Conservation (phyloP, 2,888 invertebrate species). For the Caenorhabditis panamensis region DNA sequence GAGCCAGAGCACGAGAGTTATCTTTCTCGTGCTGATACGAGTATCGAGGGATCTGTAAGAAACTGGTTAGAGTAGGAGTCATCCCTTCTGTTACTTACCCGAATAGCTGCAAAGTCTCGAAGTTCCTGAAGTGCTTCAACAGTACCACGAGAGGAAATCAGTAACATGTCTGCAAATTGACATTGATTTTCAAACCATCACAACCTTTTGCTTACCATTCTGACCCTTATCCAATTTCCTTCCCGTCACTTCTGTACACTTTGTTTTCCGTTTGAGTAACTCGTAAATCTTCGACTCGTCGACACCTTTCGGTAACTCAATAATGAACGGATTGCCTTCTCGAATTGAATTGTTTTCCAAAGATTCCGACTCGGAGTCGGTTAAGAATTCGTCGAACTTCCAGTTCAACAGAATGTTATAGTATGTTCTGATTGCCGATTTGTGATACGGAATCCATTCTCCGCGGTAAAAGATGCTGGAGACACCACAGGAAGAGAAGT, state of each 20-base stretch:
- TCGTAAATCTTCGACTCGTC: not conserved
- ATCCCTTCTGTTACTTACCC: not conserved
- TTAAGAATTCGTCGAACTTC: slow-evolving; percentile 63
- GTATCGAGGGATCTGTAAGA: not conserved
- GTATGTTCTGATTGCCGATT: slow-evolving; percentile 34
- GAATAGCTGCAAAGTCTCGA: not conserved
- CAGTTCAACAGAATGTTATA: slow-evolving; percentile 58
- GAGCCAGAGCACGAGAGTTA: not conserved
- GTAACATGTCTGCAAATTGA: slow-evolving; percentile 1
- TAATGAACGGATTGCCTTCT: slow-evolving; percentile 50
- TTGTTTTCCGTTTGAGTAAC: slow-evolving; percentile 7
- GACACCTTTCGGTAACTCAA: slow-evolving; percentile 41
- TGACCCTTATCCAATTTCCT: not conserved
- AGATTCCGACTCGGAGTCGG: slow-evolving; percentile 6
- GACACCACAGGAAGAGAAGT: slow-evolving; percentile 32
- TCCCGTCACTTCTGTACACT: slow-evolving; percentile 18
- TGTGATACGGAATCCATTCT: slow-evolving; percentile 57
- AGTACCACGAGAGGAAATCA: slow-evolving; percentile 14
- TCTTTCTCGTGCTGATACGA: not conserved
- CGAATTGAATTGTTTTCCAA: slow-evolving; percentile 1
- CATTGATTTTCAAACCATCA: no score
- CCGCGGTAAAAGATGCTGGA: slow-evolving; percentile 51
- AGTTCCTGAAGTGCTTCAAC: not conserved
- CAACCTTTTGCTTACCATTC: no score
- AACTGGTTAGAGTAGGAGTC: not conserved